Evolutionary conservation across 2,113 vertebrate species (phyloP).

Genomic region (Eulacestoma nigropectus): DNA sequence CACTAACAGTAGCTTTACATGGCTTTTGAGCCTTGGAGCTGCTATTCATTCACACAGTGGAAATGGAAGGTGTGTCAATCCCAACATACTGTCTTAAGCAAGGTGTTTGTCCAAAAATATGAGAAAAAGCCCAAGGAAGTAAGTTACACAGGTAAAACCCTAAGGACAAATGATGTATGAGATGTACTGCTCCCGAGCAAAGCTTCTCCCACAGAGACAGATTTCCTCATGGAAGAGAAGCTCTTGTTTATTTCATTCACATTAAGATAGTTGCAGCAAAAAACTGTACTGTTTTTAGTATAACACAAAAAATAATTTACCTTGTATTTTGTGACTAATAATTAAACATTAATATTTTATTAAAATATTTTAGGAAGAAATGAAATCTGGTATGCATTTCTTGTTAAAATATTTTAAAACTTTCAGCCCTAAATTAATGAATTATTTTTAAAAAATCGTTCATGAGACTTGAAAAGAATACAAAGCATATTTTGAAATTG

Average conservation of each 20-base stretch:
- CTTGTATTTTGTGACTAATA: background rate
- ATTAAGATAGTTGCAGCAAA: background rate
- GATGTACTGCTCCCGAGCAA: background rate
- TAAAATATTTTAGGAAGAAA: background rate
- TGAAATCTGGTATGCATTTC: background rate
- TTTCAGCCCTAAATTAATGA: background rate
- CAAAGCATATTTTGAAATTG: background rate
- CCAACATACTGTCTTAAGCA: background rate
- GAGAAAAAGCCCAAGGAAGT: background rate
- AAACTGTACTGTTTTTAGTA: background rate
- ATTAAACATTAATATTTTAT: background rate
- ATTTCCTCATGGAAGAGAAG: background rate
- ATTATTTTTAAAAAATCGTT: background rate
- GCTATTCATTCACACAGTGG: background rate
- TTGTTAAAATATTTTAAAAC: background rate
- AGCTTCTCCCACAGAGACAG: background rate
- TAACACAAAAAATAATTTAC: background rate
- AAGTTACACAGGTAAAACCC: background rate
- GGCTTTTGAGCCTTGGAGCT: background rate
- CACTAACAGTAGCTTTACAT: background rate
- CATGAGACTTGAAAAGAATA: background rate
- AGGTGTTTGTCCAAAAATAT: background rate
- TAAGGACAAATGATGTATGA: background rate
- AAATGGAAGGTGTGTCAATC: background rate
- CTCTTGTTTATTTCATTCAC: background rate